Conservation (phyloP, 1,140 invertebrate genomes). For the Drosophila nigrodunni region DNA sequence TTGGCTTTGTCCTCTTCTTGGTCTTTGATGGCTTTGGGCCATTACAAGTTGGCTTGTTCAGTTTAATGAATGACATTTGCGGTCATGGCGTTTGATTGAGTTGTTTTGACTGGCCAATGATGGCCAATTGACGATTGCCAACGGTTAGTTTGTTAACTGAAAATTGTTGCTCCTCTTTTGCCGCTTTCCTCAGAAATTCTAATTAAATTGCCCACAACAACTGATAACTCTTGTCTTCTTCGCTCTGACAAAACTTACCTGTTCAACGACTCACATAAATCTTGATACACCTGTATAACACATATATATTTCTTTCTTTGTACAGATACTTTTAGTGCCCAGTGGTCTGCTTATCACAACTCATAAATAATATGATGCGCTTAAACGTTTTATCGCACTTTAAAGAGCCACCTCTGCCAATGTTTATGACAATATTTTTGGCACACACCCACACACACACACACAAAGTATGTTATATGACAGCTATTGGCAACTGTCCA, state of each 20-base stretch:
- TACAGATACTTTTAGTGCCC: constrained; percentile 8
- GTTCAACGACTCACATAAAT: constrained; percentile 29
- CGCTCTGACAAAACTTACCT: constrained; percentile 12
- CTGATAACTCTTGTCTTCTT: neutral
- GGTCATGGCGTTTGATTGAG: constrained; percentile 72
- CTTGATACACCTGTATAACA: neutral
- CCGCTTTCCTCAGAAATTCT: constrained; percentile 17
- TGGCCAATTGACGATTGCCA: constrained; percentile 63
- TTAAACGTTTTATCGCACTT: constrained; percentile 80
- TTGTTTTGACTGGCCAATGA: constrained; percentile 76
- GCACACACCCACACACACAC: constrained; percentile 32
- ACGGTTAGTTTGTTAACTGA: constrained; percentile 36
- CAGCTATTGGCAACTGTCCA: constrained; percentile 74
- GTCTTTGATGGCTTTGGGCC: constrained; percentile 47
- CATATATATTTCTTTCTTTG: constrained; percentile 38
- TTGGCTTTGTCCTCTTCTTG: constrained; percentile 47
- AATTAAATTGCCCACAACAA: constrained; percentile 23
- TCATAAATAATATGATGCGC: constrained; percentile 78
- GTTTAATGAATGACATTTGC: constrained; percentile 79
- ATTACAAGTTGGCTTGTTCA: constrained; percentile 56
- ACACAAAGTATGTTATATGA: constrained; percentile 41
- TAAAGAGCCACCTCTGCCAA: constrained; percentile 57
- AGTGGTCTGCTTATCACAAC: constrained; percentile 54
- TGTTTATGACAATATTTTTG: constrained; percentile 79
- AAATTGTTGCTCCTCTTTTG: constrained; percentile 10